Evolutionary conservation across 2,888 invertebrate species (phyloP).

Genomic region (Eutolmus rufibarbis): DNA sequence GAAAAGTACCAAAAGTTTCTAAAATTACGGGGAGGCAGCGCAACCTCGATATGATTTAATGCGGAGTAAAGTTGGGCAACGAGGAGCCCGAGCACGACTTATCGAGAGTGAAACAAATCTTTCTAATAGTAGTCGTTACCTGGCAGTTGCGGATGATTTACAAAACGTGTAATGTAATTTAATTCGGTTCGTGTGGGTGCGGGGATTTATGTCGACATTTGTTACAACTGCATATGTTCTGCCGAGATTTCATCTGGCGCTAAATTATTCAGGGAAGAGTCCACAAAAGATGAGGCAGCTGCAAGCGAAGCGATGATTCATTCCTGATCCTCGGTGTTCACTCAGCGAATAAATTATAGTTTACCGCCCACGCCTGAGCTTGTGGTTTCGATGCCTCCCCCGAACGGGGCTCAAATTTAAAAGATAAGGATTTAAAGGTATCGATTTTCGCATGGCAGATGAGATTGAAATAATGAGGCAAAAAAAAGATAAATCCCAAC

Average conservation of each 20-base stretch:
- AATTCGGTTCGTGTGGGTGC: slow-evolving; percentile 10
- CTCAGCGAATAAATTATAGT: not conserved
- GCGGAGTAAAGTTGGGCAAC: slow-evolving; percentile 13
- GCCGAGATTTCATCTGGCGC: not conserved
- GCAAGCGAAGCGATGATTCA: not conserved
- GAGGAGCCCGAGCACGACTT: slow-evolving; percentile 28
- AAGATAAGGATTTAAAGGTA: not conserved
- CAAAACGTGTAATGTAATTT: slow-evolving; percentile 33
- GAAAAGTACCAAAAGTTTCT: slow-evolving; percentile 38
- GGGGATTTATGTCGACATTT: slow-evolving; percentile 20
- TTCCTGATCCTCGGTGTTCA: not conserved
- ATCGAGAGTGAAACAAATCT: slow-evolving; percentile 37
- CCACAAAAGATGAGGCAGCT: not conserved
- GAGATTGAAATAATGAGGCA: not conserved
- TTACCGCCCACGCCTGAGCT: not conserved
- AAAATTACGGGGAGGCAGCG: slow-evolving; percentile 8
- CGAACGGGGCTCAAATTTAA: not conserved
- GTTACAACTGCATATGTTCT: not conserved
- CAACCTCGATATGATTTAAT: slow-evolving; percentile 38
- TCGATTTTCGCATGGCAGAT: not conserved
- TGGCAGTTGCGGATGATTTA: slow-evolving; percentile 32
- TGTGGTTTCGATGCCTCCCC: not conserved
- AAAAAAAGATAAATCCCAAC: not conserved
- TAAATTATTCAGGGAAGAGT: not conserved
- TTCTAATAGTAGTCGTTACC: slow-evolving; percentile 39